Evolutionary conservation across 1,140 invertebrate genomes (phyloP).

Genomic region (Trissolcus basalis): DNA sequence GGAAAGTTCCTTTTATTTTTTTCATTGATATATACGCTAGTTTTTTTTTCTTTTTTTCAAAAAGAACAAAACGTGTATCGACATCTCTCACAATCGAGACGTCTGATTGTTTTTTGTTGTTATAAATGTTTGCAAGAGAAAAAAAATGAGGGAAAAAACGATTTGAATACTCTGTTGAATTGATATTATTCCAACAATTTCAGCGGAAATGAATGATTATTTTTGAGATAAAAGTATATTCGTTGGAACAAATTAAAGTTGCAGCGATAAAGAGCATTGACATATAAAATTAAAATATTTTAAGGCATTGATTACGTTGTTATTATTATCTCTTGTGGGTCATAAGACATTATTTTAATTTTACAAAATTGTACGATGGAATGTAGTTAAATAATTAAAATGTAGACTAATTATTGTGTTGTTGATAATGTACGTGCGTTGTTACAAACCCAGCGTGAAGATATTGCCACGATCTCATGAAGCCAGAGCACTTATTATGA

Average conservation of each 20-base stretch:
- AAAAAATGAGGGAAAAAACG: no score
- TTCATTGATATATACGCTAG: slow-evolving; percentile 13
- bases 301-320: no score
- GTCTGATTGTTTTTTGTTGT: slow-evolving; percentile 31
- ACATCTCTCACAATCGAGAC: slow-evolving; percentile 10
- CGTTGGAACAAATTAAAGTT: no score
- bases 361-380: background rate
- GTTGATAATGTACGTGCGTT: slow-evolving; percentile 22
- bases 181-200: no score
- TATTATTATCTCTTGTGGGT: no score
- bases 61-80: slow-evolving; percentile 22
- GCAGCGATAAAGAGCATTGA: no score
- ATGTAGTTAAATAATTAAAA: background rate
- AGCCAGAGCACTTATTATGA: slow-evolving; percentile 21
- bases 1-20: slow-evolving; percentile 39
- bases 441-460: slow-evolving; percentile 11
- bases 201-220: no score
- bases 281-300: no score
- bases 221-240: no score
- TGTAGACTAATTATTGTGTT: background rate
- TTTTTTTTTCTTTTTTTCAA: slow-evolving; percentile 6
- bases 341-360: no score
- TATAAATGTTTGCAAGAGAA: no score
- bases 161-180: no score
- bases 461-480: slow-evolving; percentile 18